Evolutionary conservation across 2,113 vertebrate species (phyloP).

Genomic region (Gambusia holbrooki): DNA sequence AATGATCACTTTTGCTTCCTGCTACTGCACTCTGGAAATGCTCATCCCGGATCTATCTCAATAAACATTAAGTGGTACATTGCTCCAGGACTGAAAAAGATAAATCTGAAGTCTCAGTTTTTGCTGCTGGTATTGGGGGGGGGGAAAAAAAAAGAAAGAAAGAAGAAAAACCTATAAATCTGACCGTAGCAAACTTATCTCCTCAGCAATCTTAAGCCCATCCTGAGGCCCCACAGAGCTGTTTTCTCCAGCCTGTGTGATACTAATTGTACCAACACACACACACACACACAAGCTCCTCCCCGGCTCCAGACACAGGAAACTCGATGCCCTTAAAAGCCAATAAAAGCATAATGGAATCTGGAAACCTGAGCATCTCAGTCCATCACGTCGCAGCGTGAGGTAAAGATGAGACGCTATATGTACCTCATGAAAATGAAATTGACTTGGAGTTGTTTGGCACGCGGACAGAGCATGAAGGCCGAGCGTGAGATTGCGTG

Average conservation of each 20-base stretch:
- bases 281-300: conserved; percentile 50
- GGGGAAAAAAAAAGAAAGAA: no score
- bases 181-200: conserved; percentile 67
- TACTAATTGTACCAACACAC: conserved; percentile 59
- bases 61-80: conserved; percentile 6
- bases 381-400: conserved; percentile 63
- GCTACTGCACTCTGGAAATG: conserved; percentile 3
- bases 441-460: conserved; percentile 55
- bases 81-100: conserved; percentile 25
- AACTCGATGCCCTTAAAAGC: conserved; percentile 79
- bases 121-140: conserved; percentile 46
- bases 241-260: conserved; percentile 47
- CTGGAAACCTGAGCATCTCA: conserved; percentile 66
- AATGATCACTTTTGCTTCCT: no score
- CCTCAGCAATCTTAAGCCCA: conserved; percentile 66
- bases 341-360: conserved; percentile 81
- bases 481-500: conserved; percentile 18
- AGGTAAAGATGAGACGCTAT: conserved; percentile 63
- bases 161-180: conserved; percentile 48
- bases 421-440: conserved; percentile 65
- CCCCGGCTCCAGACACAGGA: conserved; percentile 74
- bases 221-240: conserved; percentile 54
- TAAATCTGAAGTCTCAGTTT: conserved; percentile 17
- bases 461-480: conserved; percentile 17
- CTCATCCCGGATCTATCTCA: conserved; percentile 14